These are phyloP conservation scores for Lasioglossum villosulum DNA, from an alignment of 2,888 invertebrate species.

Conservation along the genomic window DNA sequence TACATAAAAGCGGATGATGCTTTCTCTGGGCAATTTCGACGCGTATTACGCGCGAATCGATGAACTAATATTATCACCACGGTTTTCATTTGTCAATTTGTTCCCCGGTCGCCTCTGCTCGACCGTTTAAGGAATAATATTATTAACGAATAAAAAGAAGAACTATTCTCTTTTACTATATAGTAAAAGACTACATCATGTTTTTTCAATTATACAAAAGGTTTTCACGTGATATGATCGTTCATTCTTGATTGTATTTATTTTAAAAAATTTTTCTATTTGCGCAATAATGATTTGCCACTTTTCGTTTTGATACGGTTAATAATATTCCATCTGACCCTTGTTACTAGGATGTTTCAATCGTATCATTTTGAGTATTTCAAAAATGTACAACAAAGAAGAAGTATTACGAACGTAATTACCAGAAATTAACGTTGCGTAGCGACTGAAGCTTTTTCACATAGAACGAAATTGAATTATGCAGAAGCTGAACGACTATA, in stretches of 20 bases:
- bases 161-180: not conserved
- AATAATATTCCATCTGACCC: too few species aligned
- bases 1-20: constrained; percentile 71
- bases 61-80: constrained; percentile 10
- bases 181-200: too few species aligned
- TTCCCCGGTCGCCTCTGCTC: not conserved
- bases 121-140: not conserved
- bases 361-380: not conserved
- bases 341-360: too few species aligned
- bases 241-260: too few species aligned
- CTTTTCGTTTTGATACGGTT: too few species aligned
- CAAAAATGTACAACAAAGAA: not conserved
- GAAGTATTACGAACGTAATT: not conserved
- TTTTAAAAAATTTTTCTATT: too few species aligned
- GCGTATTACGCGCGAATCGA: constrained; percentile 26
- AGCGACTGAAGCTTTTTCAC: not conserved
- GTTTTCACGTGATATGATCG: too few species aligned
- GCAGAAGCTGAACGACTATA: not conserved
- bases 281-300: too few species aligned
- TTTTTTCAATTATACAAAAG: too few species aligned
- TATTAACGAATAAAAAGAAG: not conserved
- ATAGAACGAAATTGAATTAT: not conserved
- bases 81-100: not conserved
- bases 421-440: not conserved
- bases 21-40: constrained; percentile 66